Evolutionary conservation across 2,888 invertebrate species (phyloP), one percentile per base, ranked within the genome.

Genomic region (Hydraecia micacea): DNA sequence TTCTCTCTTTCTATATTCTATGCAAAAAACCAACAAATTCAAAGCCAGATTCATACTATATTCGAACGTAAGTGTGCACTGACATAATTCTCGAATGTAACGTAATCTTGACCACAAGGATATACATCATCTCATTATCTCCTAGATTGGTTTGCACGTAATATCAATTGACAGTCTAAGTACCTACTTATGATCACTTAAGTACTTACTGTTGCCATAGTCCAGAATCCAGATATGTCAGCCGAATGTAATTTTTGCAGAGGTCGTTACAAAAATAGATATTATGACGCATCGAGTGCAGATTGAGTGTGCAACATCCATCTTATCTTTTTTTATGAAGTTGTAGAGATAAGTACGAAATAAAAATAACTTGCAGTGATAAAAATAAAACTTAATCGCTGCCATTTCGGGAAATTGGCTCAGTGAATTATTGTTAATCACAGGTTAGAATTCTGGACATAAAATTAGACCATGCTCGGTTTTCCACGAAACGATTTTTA

Each of bases 101-200:
- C 73, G 65, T 77, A 85, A 89, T 90, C 79, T 84, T 76, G 42
- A 89, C 89, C 89, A 84, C 89, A 90, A 80, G 68, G 85, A 77
- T 85, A 86, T 84, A 77, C 58, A 77, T 87, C 5, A 77, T 84
- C 86, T 77, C 58, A 77, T 87, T 36, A 77, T 84, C 87, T 77
- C 49, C 15, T 68, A 84, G 77, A 87, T 83, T 82, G 63, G 77
- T 87, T 86, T 80, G 77, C 78, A 74, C 67, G 73, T 66, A 55
- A 83, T 89, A 88, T 88, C 88, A 82, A 82, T 83, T 84, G 83
- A 78, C 86, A 73, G 28, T 62, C n/a, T 18, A 63, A 55, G 63
- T 75, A 83, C 13, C n/a, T n/a, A n/a, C n/a, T 42, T 36, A 67
- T 13, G 46, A 21, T 36, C 62, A 60, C 60, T 7, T 15, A 60